Base-by-base conservation (phyloP, 2,888 invertebrate species). In the Hemistola chrysoprasaria region DNA sequence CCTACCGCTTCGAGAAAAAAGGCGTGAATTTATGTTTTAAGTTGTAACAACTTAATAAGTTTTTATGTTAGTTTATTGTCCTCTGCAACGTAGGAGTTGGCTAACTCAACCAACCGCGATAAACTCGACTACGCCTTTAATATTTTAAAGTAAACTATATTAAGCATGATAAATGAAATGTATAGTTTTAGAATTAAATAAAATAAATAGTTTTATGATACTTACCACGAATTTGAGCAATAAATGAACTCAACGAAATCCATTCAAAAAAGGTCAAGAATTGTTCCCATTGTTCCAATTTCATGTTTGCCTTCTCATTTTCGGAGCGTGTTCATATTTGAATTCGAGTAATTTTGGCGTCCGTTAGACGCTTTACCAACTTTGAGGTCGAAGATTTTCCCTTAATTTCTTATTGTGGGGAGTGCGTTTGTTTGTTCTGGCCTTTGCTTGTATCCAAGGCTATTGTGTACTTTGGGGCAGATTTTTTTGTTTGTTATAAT, bases 301-400 rank as follows among this genome's bases (percentile, higher is more conserved):
- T 44, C 40, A 50, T 85, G 78, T 86, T 85, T 85, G 77, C 81
- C 74, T 80, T 72, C 64, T 66, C 69, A 69, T 70, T 77, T 63
- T 53, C 67, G 56, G 58, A 66, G 80, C 69, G 43, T 44, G 43
- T 44, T 76, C 80, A 79, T 81, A 81, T 84, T 84, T 84, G 81
- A 77, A 79, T 80, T 79, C 54, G 67, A 65, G 60, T 62, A 66
- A 65, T 71, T 71, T 71, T 63, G 33, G 32, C 42, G 30, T 2
- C 63, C 47, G 53, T 38, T 47, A 45, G 30, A 27, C 41, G 42
- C 53, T 50, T 59, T 59, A 53, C 39, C 41, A 68, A 67, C 62
- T 66, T 67, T 53, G 58, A 51, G 59, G 55, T 44, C 59, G 57
- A 77, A 77, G 74, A 78, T 72, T 75, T 72, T 64, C 60, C 59